These are phyloP conservation scores for Lethenteron reissneri DNA, from an alignment of 2,113 vertebrate species.

Conservation along the genomic window DNA sequence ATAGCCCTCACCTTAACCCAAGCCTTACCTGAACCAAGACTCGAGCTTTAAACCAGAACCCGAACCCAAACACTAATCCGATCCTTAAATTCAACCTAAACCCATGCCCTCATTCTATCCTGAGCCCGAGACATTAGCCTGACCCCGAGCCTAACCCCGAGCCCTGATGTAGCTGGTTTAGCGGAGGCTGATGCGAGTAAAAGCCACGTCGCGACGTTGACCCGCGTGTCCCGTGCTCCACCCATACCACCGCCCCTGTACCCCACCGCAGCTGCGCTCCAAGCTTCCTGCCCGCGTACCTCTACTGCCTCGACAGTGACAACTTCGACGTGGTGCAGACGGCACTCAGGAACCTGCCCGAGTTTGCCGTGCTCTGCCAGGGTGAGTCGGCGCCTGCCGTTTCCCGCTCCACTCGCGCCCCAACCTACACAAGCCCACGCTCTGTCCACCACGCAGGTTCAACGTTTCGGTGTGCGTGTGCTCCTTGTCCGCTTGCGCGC, in stretches of 20 bases:
- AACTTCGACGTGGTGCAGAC: conserved; percentile 90
- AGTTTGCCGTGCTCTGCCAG: conserved; percentile 85
- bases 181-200: too few species aligned
- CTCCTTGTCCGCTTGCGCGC: conserved; percentile 8
- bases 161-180: not conserved
- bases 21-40: not conserved
- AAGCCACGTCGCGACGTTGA: too few species aligned
- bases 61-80: not conserved
- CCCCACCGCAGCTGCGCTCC: conserved; percentile 38
- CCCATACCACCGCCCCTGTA: not conserved
- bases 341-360: conserved; percentile 64
- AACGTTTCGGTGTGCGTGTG: not conserved
- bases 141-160: not conserved
- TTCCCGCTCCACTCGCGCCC: not conserved
- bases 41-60: not conserved
- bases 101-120: not conserved
- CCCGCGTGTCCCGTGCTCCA: too few species aligned
- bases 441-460: not conserved
- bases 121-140: not conserved
- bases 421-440: not conserved
- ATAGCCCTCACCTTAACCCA: conserved; percentile 4
- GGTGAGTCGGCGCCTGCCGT: conserved; percentile 22
- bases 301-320: conserved; percentile 80
- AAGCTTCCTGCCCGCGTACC: conserved; percentile 80
- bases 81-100: not conserved